These are phyloP conservation scores for Cydia pomonella DNA, from an alignment of 1,140 invertebrate species.

Conservation along the genomic window DNA sequence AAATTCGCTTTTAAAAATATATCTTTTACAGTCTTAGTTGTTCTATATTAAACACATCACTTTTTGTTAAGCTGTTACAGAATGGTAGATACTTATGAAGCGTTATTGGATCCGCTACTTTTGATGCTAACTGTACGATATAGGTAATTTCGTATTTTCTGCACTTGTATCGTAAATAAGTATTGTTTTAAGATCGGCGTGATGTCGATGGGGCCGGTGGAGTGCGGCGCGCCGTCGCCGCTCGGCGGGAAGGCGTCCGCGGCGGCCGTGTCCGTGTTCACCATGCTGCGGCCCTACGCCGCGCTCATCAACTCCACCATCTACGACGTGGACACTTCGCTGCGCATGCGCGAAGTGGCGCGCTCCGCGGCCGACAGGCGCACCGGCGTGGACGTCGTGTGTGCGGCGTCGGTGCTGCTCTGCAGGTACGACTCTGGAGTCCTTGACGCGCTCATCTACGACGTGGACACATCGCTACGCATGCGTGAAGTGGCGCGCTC, in stretches of 20 bases:
- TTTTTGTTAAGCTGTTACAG: no score
- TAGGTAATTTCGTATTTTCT: no score
- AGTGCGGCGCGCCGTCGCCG: slow-evolving; percentile 34
- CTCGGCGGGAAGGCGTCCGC: slow-evolving; percentile 17
- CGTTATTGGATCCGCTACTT: no score
- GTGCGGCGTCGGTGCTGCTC: background rate
- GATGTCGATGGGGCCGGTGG: slow-evolving; percentile 64
- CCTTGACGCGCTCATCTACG: no score
- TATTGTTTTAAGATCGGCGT: slow-evolving; percentile 52
- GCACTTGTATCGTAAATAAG: no score
- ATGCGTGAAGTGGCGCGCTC: no score
- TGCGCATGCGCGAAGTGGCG: background rate
- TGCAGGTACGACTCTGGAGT: background rate
- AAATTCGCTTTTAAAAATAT: no score
- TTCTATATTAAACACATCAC: no score
- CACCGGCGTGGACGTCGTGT: background rate
- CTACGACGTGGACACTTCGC: background rate
- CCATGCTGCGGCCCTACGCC: background rate
- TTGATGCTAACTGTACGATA: no score
- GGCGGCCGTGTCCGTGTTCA: slow-evolving; percentile 34
- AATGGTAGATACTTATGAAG: no score
- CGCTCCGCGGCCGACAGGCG: background rate
- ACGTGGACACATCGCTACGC: no score
- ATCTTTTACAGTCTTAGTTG: no score
- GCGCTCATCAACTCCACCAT: slow-evolving; percentile 25